These are phyloP conservation scores for Neoarius graeffei DNA, from an alignment of 2,113 vertebrate genomes.

Conservation along the genomic window DNA sequence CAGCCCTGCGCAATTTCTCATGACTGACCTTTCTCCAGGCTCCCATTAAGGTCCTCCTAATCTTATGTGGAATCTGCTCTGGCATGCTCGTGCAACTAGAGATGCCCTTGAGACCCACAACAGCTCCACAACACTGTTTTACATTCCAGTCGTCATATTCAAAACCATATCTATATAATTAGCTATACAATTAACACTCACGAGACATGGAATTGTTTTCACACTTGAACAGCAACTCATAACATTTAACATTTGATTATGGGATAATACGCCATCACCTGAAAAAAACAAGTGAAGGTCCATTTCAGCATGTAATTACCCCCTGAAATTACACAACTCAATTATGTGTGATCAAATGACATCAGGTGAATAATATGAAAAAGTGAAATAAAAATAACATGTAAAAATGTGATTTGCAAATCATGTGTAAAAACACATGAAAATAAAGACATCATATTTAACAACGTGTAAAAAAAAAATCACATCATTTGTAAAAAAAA, in stretches of 20 bases:
- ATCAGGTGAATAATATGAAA: neutral
- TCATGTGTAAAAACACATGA: neutral
- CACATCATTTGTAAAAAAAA: neutral
- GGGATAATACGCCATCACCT: neutral
- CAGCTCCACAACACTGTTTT: neutral
- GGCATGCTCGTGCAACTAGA: conserved; percentile 36
- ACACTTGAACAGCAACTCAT: neutral
- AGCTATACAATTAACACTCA: neutral
- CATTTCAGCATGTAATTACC: neutral
- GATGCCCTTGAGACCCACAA: neutral
- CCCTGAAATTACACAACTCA: neutral
- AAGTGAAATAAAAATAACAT: neutral
- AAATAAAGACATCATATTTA: neutral
- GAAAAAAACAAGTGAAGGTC: neutral
- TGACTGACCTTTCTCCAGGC: conserved; percentile 62
- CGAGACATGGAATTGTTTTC: neutral
- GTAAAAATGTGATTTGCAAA: neutral
- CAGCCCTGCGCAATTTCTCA: conserved; percentile 53
- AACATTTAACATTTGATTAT: neutral
- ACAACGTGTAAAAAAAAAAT: neutral
- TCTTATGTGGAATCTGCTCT: conserved; percentile 67
- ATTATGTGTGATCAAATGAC: neutral
- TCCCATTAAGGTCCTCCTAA: conserved; percentile 65
- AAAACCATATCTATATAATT: neutral
- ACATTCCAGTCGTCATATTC: neutral